Conservation (phyloP, 2,797 vertebrate genomes). For the Bradypodion pumilum region DNA sequence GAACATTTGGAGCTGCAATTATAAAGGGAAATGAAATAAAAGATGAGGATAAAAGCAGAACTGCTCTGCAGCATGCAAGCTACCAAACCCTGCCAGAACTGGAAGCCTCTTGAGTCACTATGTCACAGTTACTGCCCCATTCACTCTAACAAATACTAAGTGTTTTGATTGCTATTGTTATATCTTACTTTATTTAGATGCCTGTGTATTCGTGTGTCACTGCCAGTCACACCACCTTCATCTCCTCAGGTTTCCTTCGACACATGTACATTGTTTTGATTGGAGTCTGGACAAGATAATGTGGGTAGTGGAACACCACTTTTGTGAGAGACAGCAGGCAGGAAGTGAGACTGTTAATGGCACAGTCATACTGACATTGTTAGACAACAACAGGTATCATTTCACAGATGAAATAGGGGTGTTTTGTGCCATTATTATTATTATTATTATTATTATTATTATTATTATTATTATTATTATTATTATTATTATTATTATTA, state of each 20-base stretch:
- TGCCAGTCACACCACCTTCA: not conserved
- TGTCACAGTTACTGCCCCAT: fast-evolving
- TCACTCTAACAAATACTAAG: not conserved
- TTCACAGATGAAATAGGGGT: not conserved
- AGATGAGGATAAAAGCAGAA: too few species aligned
- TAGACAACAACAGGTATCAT: not conserved
- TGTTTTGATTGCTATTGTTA: not conserved
- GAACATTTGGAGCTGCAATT: too few species aligned
- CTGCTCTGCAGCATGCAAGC: too few species aligned
- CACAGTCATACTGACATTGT: not conserved
- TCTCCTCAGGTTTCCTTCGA: not conserved
- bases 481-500: too few species aligned
- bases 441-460: too few species aligned
- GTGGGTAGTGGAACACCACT: not conserved
- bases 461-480: too few species aligned
- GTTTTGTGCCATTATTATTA: not conserved
- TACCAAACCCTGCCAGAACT: too few species aligned
- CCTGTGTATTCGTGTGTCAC: not conserved
- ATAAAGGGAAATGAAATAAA: too few species aligned
- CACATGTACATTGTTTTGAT: not conserved
- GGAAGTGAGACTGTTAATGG: not conserved
- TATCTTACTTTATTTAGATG: not conserved
- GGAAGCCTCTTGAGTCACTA: not conserved
- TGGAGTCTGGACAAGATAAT: not conserved
- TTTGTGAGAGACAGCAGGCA: not conserved